Evolutionary conservation across 2,113 vertebrate species (phyloP), one percentile per base, ranked within the genome.

Genomic region (Plestiodon gilberti): DNA sequence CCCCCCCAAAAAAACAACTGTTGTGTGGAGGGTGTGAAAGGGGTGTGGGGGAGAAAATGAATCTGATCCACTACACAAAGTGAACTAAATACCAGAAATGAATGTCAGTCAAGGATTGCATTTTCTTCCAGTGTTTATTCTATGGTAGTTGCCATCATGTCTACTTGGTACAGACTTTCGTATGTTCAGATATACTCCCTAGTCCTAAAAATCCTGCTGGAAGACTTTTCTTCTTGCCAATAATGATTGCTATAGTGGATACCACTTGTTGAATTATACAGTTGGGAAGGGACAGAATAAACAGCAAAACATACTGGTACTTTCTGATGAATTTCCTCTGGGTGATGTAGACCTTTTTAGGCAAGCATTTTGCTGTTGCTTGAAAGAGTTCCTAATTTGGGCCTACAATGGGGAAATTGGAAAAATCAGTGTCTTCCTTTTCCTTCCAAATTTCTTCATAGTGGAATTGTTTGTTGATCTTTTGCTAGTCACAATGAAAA

Each of bases 21-120:
- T 88, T 76, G 1, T 83, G 65, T 75, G 90, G 91, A 93, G 88
- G 80, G 55, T 6, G 38, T 87, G 64, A 2, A 0, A 30, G n/a
- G 76, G 33, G 30, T 81, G 55, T 71, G 33, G 81, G 82, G 85
- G 89, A 87, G 89, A 87, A 82, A 83, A 71, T 85, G 30, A n/a
- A n/a, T n/a, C n/a, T n/a, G n/a, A n/a, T n/a, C n/a, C n/a, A n/a
- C 8, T 48, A 48, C 43, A 48, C 4, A 48, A 48, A 48, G 4
- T 48, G 43, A 48, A 48, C 43, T 48, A 48, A 48, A 48, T 48
- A 6, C 2, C 43, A 48, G 25, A n/a, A 65, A 65, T 6, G 30
- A 61, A 81, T 30, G 18, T n/a, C 13, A 48, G 8, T 22, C 9
- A 48, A 48, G 57, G 2, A 0, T 64, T 75, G 30, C 40, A 30